These are phyloP conservation scores for Actinia tenebrosa DNA, from an alignment of 64 coral and sea anemone species.

Conservation along the genomic window DNA sequence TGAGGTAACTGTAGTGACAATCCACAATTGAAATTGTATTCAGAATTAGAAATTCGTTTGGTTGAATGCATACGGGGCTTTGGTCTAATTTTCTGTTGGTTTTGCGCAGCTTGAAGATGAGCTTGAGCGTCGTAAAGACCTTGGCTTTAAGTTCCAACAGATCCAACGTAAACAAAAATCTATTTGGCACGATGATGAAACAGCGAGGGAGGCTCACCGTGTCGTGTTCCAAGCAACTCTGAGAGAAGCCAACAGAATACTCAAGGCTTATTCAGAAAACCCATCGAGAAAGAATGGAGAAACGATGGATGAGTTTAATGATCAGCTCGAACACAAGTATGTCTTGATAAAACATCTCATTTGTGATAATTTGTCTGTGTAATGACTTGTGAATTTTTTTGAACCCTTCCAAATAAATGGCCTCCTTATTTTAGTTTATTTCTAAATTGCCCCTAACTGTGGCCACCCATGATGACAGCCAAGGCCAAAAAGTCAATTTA, in stretches of 20 bases:
- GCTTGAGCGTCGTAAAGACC: constrained; percentile 86
- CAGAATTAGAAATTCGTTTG: too few relatives aligned
- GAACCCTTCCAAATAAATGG: too few relatives aligned
- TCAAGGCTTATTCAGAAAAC: constrained; percentile 70
- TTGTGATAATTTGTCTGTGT: too few relatives aligned
- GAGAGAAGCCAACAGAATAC: constrained; percentile 74
- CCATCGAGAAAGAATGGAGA: constrained; percentile 44
- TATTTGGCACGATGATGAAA: constrained; percentile 83
- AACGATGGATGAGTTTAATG: constrained; percentile 67
- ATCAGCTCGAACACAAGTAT: constrained; percentile 86
- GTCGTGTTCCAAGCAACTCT: constrained; percentile 79
- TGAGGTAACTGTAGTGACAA: constrained; percentile 35
- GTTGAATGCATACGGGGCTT: too few relatives aligned
- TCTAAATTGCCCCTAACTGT: too few relatives aligned
- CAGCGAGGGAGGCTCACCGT: constrained; percentile 82
- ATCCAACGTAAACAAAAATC: constrained; percentile 70
- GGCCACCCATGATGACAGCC: too few relatives aligned
- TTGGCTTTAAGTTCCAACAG: constrained; percentile 97
- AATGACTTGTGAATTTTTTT: too few relatives aligned
- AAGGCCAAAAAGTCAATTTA: too few relatives aligned
- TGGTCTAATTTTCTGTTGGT: neutral
- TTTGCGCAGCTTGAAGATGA: constrained; percentile 79
- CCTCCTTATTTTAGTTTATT: too few relatives aligned
- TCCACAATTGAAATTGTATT: neutral
- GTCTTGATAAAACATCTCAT: neutral